Base-by-base conservation (phyloP, 2,888 invertebrate species). In the Cheilosia vernalis region DNA sequence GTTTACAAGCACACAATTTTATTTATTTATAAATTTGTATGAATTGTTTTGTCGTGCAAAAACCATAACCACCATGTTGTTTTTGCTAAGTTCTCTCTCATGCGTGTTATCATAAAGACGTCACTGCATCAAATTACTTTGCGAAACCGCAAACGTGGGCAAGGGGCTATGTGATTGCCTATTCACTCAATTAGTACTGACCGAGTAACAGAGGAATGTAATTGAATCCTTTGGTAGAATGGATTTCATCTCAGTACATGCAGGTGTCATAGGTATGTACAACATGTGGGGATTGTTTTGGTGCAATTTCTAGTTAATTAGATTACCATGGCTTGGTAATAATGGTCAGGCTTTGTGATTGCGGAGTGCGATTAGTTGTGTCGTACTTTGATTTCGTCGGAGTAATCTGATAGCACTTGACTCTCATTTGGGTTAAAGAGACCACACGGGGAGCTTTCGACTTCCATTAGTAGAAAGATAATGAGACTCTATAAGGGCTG, bases 111-210 rank as follows among this genome's bases (percentile, higher is more conserved):
- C 42, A 76, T 58, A 51, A 47, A 58, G 56, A 76, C 61, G 51
- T 56, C 63, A 64, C 61, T 55, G 72, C 64, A 66, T 79, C 64
- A 64, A 79, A 72, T 72, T 79, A 79, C 72, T 72, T 27, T 79
- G 58, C 17, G 66, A 72, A 79, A 79, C 72, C 72, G 33, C 72
- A 72, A 53, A 37, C 37, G 56, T 56, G 51, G 15, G 17, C n/a
- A n/a, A 24, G 56, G 63, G 51, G 17, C 21, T 17, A 15, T 79
- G 79, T 40, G 79, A 72, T 79, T 58, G 27, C 42, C 55, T 70
- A 37, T 13, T 30, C 63, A 70, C 49, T 70, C 70, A 70, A 78
- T 70, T 69, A 78, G 63, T 17, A 17, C 17, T 10, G 30, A 40
- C 27, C 10, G 37, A 37, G 13, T 49, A 40, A 44, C 30, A 56